Base-by-base conservation (phyloP, 2,888 invertebrate species). In the Ophion ventricosus region DNA sequence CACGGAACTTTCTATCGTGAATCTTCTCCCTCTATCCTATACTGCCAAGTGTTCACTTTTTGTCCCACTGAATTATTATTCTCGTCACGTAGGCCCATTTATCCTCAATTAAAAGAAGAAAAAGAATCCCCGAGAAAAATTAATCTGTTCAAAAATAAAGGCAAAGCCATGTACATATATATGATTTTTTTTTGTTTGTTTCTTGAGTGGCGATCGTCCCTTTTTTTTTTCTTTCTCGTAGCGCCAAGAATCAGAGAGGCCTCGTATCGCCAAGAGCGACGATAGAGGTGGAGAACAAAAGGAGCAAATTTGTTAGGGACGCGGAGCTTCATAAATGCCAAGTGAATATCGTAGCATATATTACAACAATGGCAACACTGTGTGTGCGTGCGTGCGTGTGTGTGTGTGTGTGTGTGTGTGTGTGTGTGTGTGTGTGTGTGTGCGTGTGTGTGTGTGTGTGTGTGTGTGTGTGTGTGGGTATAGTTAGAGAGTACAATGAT, bases 1-100 rank as follows among this genome's bases (percentile, higher is more conserved):
- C n/a, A 11, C 70, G 75, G 79, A 83, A 83, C 80, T 83, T 83
- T 83, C 83, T 80, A 83, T 80, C 80, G 76, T 66, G 26, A 49
- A 83, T 83, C 72, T 35, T 57, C 35, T 35, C 35, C 43, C 43
- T 14, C 43, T 43, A 2, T 43, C 14, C 83, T 72, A 59, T 35
- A 56, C 63, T 61, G 61, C 61, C 3, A 61, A n/a, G 54, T 70
- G 56, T 56, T 29, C 56, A n/a, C 35, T 70, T 70, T 69, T 29
- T 25, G 49, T 29, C 17, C 7, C 10, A 17, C n/a, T 54, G 17
- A 26, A 25, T 54, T 29, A 54, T 69, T 26, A 69, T 69, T 54
- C 26, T 54, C 67, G 43, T 67, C 43, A 67, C 49, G 67, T 49
- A 49, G 43, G 17, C 17, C 43, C 66, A 17, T 43, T 67, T 25